Percentiles rank a stretch among this genome's conserved stretches.
Evolutionary conservation across 1,140 invertebrate genomes (phyloP).

Genomic region (Drosophila arawakana): DNA sequence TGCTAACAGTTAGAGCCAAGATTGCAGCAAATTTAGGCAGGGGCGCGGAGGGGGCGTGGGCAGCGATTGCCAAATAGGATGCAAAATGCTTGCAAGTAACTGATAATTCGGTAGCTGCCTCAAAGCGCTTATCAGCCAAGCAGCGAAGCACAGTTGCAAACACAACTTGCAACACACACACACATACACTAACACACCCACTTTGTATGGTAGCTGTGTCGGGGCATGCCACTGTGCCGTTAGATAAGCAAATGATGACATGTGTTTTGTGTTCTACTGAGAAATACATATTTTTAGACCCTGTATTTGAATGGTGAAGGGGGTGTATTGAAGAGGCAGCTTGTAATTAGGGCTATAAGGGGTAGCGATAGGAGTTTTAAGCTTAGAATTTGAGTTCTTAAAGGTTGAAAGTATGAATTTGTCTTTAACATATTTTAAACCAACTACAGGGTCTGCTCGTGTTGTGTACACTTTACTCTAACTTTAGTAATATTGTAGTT

Average conservation of each 20-base stretch:
- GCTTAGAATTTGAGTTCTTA: no score
- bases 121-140: slow-evolving; percentile 24
- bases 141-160: not conserved
- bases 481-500: not conserved
- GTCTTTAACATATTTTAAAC: no score
- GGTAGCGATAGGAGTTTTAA: no score
- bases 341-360: no score
- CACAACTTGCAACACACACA: not conserved
- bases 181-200: no score
- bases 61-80: slow-evolving; percentile 59
- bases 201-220: not conserved
- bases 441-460: no score
- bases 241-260: slow-evolving; percentile 41
- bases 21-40: not conserved
- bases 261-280: slow-evolving; percentile 8
- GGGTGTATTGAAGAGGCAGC: no score
- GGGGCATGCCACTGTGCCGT: slow-evolving; percentile 27
- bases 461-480: not conserved
- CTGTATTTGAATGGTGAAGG: no score
- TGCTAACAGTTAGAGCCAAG: slow-evolving; percentile 33
- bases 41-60: not conserved
- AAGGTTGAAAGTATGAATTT: no score
- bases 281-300: not conserved
- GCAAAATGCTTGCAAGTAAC: slow-evolving; percentile 83
- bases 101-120: slow-evolving; percentile 64